Conservation (phyloP, 2,888 invertebrate species). For the Panzeria rudis region DNA sequence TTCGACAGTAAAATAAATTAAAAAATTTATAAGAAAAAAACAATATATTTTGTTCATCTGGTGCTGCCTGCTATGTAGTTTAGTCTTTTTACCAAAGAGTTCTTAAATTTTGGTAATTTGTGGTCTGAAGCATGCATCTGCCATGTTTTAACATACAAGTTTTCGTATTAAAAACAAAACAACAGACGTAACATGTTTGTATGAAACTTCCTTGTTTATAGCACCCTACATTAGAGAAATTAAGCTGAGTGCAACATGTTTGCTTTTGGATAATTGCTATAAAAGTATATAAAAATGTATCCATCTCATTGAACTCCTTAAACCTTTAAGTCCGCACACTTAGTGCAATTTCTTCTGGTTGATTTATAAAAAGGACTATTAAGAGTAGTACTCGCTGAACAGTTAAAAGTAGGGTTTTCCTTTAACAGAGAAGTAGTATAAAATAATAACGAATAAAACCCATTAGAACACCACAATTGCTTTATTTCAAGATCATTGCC, state of each 20-base stretch:
- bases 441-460: not conserved
- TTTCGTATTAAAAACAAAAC: slow-evolving; percentile 50
- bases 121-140: slow-evolving; percentile 58
- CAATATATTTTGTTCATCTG: slow-evolving; percentile 48
- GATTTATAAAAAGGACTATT: not conserved
- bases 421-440: slow-evolving; percentile 1
- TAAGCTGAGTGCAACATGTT: not conserved
- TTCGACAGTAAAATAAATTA: slow-evolving; percentile 38
- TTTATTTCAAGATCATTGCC: slow-evolving; percentile 59
- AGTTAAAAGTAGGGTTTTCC: not conserved
- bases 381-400: not conserved
- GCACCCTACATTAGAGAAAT: slow-evolving; percentile 27
- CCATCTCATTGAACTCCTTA: not conserved
- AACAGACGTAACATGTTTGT: slow-evolving; percentile 28
- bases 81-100: slow-evolving; percentile 22
- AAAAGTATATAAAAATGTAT: not conserved
- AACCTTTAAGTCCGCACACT: not conserved
- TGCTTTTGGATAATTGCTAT: not conserved
- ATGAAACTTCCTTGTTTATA: not conserved
- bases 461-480: slow-evolving; percentile 2
- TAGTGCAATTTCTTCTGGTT: not conserved
- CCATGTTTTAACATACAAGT: slow-evolving; percentile 53
- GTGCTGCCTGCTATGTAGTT: slow-evolving; percentile 3
- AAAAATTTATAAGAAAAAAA: slow-evolving; percentile 13
- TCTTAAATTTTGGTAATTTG: slow-evolving; percentile 60